Evolutionary conservation across 2,888 invertebrate species (phyloP), one percentile per base, ranked within the genome.

Genomic region (Reticulitermes lucifugus): DNA sequence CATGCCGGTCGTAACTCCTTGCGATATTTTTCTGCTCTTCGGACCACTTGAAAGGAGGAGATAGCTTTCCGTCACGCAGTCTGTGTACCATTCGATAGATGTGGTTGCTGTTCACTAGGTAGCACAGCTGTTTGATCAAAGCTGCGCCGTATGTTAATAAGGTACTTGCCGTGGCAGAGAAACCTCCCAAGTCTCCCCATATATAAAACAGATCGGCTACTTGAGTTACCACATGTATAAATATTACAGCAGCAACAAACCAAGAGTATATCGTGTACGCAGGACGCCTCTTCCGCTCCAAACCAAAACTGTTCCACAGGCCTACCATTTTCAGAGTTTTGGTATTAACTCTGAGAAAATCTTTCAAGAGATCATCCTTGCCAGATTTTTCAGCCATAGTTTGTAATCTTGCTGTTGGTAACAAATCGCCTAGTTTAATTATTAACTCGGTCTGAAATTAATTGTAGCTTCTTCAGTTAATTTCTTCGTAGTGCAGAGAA

Each of bases 251-350:
- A n/a, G 29, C 12, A 12, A 84, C 41, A 5, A 18, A 41, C 9
- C 55, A n/a, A 14, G 83, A 77, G 43, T 60, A 84, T 2, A 77
- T 21, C 10, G 14, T n/a, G 35, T 84, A 84, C 7, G 60, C 5
- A 14, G 43, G 46, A 21, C 14, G 10, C 10, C 25, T 2, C 43
- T 60, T 29, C 9, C 79, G 43, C 29, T 81, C 46, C 55, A 41
- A 35, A 29, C 59, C 60, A 18, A 77, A 84, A 3, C 71, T 55
- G 75, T 84, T 84, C 83, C 83, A 84, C 22, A 84, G 79, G 35
- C 83, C 73, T 5, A 46, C 29, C 18, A 84, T 18, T 12, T 55
- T 51, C 43, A 84, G 29, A 14, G 79, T 79, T 35, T 60, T 79
- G 43, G 77, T 60, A 59, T 84, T 84, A 9, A 84, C 83, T 18